These are phyloP conservation scores for Ptychodera flava DNA, from an alignment of 35 echinoderm and acorn worm genomes.

Conservation along the genomic window DNA sequence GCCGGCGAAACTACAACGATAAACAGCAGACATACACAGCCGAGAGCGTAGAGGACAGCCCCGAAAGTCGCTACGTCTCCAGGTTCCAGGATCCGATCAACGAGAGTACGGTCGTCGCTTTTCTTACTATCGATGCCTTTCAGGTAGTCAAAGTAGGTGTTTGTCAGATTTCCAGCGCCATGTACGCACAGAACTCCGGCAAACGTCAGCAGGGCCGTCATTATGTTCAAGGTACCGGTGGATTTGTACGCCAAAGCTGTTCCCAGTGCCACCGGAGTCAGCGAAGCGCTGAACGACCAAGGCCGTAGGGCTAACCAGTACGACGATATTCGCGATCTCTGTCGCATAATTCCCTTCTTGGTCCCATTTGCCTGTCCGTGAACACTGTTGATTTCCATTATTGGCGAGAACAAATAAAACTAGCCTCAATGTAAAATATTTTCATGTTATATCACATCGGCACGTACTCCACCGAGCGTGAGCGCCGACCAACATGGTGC, in stretches of 20 bases:
- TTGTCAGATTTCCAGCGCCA: slow-evolving; percentile 89
- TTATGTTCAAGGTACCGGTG: slow-evolving; percentile 18
- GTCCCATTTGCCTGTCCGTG: background rate
- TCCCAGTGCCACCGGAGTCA: slow-evolving; percentile 69
- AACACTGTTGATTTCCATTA: too few species aligned
- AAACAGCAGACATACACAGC: slow-evolving; percentile 53
- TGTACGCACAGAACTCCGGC: slow-evolving; percentile 81
- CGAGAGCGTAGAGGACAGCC: slow-evolving; percentile 63
- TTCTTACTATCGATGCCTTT: slow-evolving; percentile 93
- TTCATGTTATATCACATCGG: too few species aligned
- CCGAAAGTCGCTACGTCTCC: slow-evolving; percentile 77
- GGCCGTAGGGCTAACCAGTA: slow-evolving; percentile 56
- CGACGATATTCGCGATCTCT: background rate
- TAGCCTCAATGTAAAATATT: too few species aligned
- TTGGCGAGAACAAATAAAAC: too few species aligned
- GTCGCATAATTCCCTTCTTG: background rate
- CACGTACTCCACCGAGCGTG: too few species aligned
- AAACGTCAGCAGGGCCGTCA: slow-evolving; percentile 40
- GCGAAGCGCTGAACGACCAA: slow-evolving; percentile 83
- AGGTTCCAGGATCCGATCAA: slow-evolving; percentile 59
- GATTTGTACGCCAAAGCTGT: slow-evolving; percentile 76
- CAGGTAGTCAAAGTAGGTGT: slow-evolving; percentile 90
- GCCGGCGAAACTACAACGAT: slow-evolving; percentile 48
- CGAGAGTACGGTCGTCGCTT: slow-evolving; percentile 91
- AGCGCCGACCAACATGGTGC: too few species aligned